Conservation (phyloP, 2,113 vertebrate species). For the Eptesicus fuscus region DNA sequence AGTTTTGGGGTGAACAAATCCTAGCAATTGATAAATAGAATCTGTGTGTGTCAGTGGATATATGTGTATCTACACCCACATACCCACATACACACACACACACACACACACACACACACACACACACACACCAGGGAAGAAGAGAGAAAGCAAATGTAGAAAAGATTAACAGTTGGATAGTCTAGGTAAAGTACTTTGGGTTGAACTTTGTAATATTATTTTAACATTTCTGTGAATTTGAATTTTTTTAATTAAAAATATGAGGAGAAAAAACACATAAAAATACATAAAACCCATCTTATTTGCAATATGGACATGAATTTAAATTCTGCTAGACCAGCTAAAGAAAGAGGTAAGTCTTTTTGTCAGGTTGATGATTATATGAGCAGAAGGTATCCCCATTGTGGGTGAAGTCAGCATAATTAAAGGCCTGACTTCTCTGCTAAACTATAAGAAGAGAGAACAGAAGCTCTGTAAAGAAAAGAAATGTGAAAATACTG, state of each 20-base stretch:
- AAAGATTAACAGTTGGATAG: background rate
- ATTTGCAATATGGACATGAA: background rate
- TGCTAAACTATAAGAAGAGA: background rate
- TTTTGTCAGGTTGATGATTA: background rate
- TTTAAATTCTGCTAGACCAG: background rate
- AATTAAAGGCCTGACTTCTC: constrained; percentile 37
- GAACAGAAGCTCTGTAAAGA: constrained; percentile 36
- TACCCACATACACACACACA: too few relatives aligned
- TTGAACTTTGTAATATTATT: background rate
- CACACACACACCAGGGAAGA: too few relatives aligned
- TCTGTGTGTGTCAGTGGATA: background rate
- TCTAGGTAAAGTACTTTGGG: background rate
- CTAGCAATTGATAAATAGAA: background rate
- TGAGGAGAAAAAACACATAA: background rate
- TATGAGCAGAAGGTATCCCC: background rate
- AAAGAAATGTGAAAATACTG: constrained; percentile 34
- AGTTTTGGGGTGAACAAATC: background rate
- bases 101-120: background rate
- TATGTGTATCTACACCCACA: too few relatives aligned
- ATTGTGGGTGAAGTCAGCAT: background rate
- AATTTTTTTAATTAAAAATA: background rate
- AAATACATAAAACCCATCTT: background rate
- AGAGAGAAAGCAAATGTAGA: background rate
- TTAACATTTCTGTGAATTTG: background rate
- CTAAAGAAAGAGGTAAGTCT: background rate